Base-by-base conservation (phyloP, 2,797 vertebrate genomes). In the Scolopax bukidnonensis region DNA sequence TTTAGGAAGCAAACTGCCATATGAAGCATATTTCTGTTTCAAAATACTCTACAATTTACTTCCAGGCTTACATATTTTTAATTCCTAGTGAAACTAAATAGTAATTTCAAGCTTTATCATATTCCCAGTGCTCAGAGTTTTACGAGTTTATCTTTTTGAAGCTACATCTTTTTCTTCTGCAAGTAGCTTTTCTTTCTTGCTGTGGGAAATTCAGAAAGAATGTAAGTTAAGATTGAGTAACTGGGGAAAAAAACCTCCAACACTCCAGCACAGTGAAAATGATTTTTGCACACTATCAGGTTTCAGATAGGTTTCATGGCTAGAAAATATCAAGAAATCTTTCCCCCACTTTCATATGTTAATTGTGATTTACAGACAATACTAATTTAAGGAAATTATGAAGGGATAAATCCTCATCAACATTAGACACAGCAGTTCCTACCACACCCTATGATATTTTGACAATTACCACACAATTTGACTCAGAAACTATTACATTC, bases 401-500 rank as follows among this genome's bases (percentile, higher is more conserved):
- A 94, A 63, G 36, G 59, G 74, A 82, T 51, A 86, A 91, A 51
- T 73, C 53, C 32, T 87, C 74, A 94, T 28, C 56, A 84, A 81
- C 23, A 48, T 85, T 56, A 32, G 13, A 89, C 30, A 68, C 19
- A 73, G 54, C 43, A 93, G 17, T 33, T 90, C 73, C 67, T 91
- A 65, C 94, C 83, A 88, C 67, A 90, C 63, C 83, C 94, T 81
- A 23, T 36, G 50, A 54, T 63, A 84, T 77, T 94, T 73, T 94
- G 79, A 77, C 57, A 84, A 75, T 86, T 84, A 79, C 64, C 77
- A 86, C 73, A 90, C 65, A 61, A 65, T 84, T 76, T 82, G 67
- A 95, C 80, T 84, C 93, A 95, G 82, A 92, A 94, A 86, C 45
- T 65, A 92, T 76, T 86, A 73, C 73, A 61, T 33, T 91, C 54